Percentiles rank a stretch among this genome's conserved stretches.
phyloP scores from a whole-genome alignment of 2,113 vertebrate genomes.

The Diadophis punctatus region DNA sequence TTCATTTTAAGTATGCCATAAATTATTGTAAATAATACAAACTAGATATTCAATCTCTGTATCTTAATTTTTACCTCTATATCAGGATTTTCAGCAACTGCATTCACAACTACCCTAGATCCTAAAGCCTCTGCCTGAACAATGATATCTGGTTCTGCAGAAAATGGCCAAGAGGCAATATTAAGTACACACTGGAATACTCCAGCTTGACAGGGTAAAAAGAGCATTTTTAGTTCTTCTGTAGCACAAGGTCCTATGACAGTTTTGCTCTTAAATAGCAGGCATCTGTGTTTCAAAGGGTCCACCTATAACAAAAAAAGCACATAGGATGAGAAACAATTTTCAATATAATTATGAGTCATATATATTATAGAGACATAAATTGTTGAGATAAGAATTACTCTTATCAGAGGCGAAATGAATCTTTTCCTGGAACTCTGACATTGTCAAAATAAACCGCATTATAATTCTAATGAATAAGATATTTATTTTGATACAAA shows the following conservation, averaged over 20 bases:
- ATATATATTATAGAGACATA: background rate
- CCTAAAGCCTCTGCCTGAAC: conserved; percentile 81
- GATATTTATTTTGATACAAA: too few relatives aligned
- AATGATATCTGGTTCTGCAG: conserved; percentile 76
- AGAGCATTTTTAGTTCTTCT: conserved; percentile 88
- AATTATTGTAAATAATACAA: background rate
- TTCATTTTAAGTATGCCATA: background rate
- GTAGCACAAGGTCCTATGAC: conserved; percentile 85
- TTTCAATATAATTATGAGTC: background rate
- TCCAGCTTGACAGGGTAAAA: conserved; percentile 81
- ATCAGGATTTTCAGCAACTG: conserved; percentile 83
- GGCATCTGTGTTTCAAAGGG: conserved; percentile 78
- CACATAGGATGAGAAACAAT: background rate
- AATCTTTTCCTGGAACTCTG: too few relatives aligned
- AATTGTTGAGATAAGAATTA: too few relatives aligned
- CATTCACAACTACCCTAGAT: conserved; percentile 82
- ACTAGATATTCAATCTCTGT: background rate
- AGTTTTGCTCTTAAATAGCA: conserved; percentile 92
- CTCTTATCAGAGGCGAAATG: too few relatives aligned
- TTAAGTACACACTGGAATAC: conserved; percentile 86
- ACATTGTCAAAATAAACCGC: too few relatives aligned
- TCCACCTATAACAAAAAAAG: conserved; percentile 74
- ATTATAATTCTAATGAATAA: too few relatives aligned
- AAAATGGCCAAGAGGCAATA: conserved; percentile 88
- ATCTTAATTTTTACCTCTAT: conserved; percentile 76